Conservation (phyloP, 2,797 vertebrate species). For the Spatula versicolor region DNA sequence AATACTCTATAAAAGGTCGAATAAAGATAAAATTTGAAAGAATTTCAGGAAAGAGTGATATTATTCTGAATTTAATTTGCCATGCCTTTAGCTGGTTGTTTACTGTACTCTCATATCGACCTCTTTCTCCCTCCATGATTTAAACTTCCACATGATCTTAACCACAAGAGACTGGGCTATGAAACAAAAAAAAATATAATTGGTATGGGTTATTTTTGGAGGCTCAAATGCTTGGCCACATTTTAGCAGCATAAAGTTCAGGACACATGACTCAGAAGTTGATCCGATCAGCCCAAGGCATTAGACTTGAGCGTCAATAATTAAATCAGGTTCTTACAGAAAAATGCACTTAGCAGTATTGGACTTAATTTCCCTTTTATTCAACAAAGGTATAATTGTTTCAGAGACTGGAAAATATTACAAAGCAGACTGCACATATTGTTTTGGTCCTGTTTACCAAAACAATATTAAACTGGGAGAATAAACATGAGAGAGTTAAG, state of each 20-base stretch:
- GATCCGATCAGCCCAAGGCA: background rate
- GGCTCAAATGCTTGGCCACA: background rate
- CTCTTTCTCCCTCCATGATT: background rate
- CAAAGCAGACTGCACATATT: background rate
- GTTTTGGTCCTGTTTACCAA: background rate
- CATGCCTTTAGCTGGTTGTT: background rate
- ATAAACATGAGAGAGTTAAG: background rate
- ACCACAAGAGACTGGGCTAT: background rate
- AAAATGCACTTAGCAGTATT: background rate
- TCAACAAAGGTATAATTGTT: background rate
- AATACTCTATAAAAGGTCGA: background rate
- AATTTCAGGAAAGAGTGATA: background rate
- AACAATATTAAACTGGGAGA: background rate
- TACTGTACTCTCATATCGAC: background rate
- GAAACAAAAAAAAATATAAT: background rate
- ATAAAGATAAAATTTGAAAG: background rate
- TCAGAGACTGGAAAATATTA: background rate
- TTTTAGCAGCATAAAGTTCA: conserved; percentile 3
- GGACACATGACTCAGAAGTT: background rate
- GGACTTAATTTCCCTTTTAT: background rate
- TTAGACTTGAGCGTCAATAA: background rate
- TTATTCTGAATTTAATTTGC: background rate
- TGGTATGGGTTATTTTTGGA: background rate
- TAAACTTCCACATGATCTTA: background rate
- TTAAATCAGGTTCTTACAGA: background rate